Conservation (phyloP, 2,888 invertebrate genomes). For the Leptodirus hochenwartii region DNA sequence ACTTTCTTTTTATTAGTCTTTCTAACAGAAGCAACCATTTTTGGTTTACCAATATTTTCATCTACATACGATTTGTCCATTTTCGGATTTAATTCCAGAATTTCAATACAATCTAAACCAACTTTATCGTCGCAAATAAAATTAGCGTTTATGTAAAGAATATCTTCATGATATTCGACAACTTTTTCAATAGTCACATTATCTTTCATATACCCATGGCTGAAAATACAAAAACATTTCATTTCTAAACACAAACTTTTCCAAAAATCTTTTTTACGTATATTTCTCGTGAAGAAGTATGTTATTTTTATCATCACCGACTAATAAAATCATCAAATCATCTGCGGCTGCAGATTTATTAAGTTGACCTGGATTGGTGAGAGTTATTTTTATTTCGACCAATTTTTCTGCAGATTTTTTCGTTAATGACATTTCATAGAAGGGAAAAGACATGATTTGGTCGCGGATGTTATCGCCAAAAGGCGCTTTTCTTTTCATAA, state of each 20-base stretch:
- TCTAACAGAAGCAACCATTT: too few relatives aligned
- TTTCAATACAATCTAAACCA: too few relatives aligned
- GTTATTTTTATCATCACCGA: conserved; percentile 46
- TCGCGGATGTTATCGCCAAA: conserved; percentile 49
- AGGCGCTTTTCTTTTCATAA: conserved; percentile 53
- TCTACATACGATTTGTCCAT: too few relatives aligned
- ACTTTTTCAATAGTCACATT: conserved; percentile 29
- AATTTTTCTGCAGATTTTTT: conserved; percentile 18
- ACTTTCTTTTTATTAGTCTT: too few relatives aligned
- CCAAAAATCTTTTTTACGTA: too few relatives aligned
- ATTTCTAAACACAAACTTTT: conserved; percentile 11
- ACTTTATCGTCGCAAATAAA: conserved; percentile 41
- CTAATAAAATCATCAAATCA: conserved; percentile 38
- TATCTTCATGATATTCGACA: conserved; percentile 25
- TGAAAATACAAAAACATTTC: conserved; percentile 14
- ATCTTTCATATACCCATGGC: conserved; percentile 25
- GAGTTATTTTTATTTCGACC: conserved; percentile 16
- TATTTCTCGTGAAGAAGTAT: conserved; percentile 35
- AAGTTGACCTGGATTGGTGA: conserved; percentile 1
- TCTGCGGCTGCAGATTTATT: conserved; percentile 12
- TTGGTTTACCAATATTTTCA: too few relatives aligned
- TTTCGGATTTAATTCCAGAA: too few relatives aligned
- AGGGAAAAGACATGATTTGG: conserved; percentile 36
- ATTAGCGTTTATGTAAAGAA: conserved; percentile 31
- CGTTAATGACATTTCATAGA: conserved; percentile 5